A percentile compares a stretch with the other conserved stretches of the same genome.
phyloP scores from a whole-genome alignment of 2,797 vertebrate species.

The Paramormyrops hopkinsi region DNA sequence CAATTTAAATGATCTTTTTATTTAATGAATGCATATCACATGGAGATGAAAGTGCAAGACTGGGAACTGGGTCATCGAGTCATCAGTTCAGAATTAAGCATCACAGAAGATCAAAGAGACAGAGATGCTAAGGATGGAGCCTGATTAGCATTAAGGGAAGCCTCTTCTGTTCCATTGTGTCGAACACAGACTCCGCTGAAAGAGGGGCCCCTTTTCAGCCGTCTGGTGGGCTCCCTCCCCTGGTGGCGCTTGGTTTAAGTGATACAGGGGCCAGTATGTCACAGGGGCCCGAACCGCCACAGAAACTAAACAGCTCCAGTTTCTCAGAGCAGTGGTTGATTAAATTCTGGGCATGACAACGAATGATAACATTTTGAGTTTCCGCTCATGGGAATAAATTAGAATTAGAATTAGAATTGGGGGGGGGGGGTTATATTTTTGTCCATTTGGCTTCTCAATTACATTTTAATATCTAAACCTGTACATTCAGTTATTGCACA shows the following conservation, averaged over 20 bases:
- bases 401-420: not conserved
- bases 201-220: not conserved
- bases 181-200: not conserved
- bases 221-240: not conserved
- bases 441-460: not conserved
- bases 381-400: not conserved
- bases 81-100: not conserved
- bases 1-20: not conserved
- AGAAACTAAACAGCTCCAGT: not conserved
- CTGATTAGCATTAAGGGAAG: not conserved
- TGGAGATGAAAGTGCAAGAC: not conserved
- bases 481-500: not conserved
- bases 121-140: not conserved
- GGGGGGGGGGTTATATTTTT: not conserved
- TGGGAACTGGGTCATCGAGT: not conserved
- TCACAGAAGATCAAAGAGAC: not conserved
- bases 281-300: not conserved
- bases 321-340: not conserved
- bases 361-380: not conserved
- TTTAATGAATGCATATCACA: not conserved
- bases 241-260: not conserved
- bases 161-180: not conserved
- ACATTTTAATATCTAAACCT: not conserved
- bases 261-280: not conserved
- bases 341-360: not conserved